phyloP scores from a whole-genome alignment of 2,113 vertebrate species.

The Acrocephalus arundinaceus region DNA sequence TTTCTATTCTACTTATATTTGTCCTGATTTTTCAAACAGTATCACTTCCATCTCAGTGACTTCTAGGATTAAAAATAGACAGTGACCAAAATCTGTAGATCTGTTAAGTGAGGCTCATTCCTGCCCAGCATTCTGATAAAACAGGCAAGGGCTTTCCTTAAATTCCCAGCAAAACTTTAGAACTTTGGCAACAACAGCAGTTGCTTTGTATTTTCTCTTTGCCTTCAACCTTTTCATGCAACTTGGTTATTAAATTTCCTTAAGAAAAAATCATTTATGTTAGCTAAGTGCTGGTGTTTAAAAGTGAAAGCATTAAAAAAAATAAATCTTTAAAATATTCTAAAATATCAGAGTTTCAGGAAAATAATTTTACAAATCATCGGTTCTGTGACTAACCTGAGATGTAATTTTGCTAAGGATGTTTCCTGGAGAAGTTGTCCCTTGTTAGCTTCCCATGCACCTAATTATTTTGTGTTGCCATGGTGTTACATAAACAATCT shows the following conservation, averaged over 20 bases:
- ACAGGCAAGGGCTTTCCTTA: neutral
- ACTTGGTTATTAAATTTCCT: slow-evolving; percentile 10
- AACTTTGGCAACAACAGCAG: neutral
- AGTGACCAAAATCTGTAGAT: neutral
- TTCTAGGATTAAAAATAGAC: neutral
- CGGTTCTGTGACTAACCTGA: neutral
- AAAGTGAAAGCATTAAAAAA: neutral
- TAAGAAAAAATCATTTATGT: neutral
- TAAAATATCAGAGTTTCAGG: neutral
- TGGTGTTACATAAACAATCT: neutral
- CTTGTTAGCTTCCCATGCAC: neutral
- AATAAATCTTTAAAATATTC: neutral
- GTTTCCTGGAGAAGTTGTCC: neutral
- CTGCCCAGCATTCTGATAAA: neutral
- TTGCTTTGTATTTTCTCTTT: neutral
- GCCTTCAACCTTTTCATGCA: neutral
- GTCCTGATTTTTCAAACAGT: neutral
- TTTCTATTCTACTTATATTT: neutral
- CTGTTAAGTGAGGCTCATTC: neutral
- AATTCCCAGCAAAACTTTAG: slow-evolving; percentile 8
- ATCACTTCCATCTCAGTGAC: neutral
- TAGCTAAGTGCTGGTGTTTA: neutral
- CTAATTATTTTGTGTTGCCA: slow-evolving; percentile 17
- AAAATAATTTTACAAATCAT: neutral
- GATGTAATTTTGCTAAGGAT: neutral